Evolutionary conservation across 2,888 invertebrate genomes (phyloP).

Genomic region (Priocnemis perturbator): DNA sequence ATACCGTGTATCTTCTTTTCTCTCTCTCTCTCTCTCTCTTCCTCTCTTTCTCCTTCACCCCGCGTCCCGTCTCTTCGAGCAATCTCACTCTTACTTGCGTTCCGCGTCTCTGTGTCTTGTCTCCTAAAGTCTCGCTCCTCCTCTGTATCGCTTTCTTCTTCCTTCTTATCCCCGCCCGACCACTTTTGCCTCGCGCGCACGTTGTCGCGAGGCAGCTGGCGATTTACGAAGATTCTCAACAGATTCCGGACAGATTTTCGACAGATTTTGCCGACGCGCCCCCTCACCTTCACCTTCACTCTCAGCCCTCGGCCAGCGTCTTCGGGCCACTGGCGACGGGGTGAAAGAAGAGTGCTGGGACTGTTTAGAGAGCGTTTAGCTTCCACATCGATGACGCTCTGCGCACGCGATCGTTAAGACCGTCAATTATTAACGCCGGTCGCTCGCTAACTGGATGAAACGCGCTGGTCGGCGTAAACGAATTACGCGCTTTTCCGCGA

Average conservation of each 20-base stretch:
- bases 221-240: too few species aligned
- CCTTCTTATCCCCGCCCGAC: background rate
- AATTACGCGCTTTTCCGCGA: too few species aligned
- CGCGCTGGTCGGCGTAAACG: too few species aligned
- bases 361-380: too few species aligned
- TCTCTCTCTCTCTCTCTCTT: conserved; percentile 33
- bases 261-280: conserved; percentile 14
- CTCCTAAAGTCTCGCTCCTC: conserved; percentile 11
- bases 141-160: conserved; percentile 10
- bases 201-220: too few species aligned
- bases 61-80: conserved; percentile 16
- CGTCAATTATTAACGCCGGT: too few species aligned
- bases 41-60: conserved; percentile 36
- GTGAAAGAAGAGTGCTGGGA: background rate
- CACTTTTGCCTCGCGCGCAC: background rate
- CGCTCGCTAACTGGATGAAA: too few species aligned
- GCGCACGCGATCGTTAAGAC: too few species aligned
- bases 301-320: background rate
- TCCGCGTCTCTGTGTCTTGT: too few species aligned
- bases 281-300: background rate
- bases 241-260: too few species aligned
- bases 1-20: conserved; percentile 33
- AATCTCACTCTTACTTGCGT: background rate
- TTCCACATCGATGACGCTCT: too few species aligned
- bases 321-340: background rate